Evolutionary conservation across 2,888 invertebrate genomes (phyloP).

Genomic region (Flabesymbios commensalis): DNA sequence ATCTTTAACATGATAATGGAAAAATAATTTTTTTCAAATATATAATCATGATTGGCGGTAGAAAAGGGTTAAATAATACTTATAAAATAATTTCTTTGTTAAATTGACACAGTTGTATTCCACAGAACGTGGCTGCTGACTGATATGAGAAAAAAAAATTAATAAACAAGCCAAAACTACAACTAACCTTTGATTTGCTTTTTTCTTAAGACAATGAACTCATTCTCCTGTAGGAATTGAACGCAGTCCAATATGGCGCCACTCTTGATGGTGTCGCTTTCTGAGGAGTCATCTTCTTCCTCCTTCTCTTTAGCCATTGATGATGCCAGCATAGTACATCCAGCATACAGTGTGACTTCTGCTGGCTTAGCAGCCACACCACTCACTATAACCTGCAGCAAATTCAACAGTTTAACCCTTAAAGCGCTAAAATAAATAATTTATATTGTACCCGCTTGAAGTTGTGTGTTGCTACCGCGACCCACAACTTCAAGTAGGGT

Average conservation of each 20-base stretch:
- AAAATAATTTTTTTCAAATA: no score
- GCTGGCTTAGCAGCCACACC: conserved; percentile 75
- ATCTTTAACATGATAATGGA: no score
- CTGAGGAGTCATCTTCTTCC: conserved; percentile 23
- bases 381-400: conserved; percentile 76
- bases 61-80: no score
- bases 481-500: no score
- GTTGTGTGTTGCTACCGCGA: no score
- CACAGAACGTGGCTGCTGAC: no score
- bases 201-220: conserved; percentile 69
- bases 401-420: no score
- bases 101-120: no score
- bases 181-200: not conserved
- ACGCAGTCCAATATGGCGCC: conserved; percentile 65
- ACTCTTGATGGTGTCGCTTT: not conserved
- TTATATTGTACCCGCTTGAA: no score
- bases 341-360: conserved; percentile 77
- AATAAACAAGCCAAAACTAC: not conserved
- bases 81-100: no score
- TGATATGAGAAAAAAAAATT: not conserved
- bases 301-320: conserved; percentile 41
- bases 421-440: no score
- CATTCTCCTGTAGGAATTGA: conserved; percentile 76
- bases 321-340: conserved; percentile 75
- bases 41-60: no score